Conservation (phyloP, 2,797 vertebrate species). For the Eurystomus glaucurus region DNA sequence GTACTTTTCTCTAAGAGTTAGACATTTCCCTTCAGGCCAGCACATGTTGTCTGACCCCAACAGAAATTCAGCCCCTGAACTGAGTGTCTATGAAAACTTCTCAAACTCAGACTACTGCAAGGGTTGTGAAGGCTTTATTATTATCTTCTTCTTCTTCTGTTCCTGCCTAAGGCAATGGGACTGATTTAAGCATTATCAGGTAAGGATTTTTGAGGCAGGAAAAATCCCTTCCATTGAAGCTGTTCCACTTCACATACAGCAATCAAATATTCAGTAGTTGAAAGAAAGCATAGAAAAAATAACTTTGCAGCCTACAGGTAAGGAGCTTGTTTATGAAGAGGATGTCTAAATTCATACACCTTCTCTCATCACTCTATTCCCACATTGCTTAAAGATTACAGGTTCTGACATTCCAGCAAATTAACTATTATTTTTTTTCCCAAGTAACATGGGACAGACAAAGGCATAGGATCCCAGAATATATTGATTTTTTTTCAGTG, state of each 20-base stretch:
- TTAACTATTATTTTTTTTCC: neutral
- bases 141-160: neutral
- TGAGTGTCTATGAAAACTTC: neutral
- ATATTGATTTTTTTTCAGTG: neutral
- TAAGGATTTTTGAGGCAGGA: neutral
- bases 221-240: neutral
- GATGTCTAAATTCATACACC: neutral
- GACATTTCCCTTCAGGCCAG: neutral
- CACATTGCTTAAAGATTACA: neutral
- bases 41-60: neutral
- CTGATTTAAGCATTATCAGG: neutral
- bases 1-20: neutral
- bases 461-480: neutral
- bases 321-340: neutral
- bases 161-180: neutral
- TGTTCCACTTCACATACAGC: neutral
- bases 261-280: conserved; percentile 15
- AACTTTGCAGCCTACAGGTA: neutral
- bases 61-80: neutral
- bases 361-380: neutral
- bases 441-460: neutral
- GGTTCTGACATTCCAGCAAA: neutral
- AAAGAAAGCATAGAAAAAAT: neutral
- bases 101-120: neutral
- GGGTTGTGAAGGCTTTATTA: fast-evolving